phyloP scores from a whole-genome alignment of 1,140 invertebrate genomes.

The Cherax quadricarinatus region DNA sequence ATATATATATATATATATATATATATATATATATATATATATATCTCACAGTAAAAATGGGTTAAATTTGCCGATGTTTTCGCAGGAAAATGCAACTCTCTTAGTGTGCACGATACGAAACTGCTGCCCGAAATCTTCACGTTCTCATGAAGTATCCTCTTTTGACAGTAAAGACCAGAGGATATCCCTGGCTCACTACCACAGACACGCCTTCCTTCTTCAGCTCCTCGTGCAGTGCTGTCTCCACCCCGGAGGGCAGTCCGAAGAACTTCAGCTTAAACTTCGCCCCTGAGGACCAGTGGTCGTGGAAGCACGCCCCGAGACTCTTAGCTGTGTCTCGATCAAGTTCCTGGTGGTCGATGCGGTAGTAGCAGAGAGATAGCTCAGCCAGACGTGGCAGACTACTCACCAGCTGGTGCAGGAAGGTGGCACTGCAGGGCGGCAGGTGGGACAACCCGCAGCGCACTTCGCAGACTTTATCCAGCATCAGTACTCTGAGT shows the following conservation, averaged over 20 bases:
- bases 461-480: conserved; percentile 60
- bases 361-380: conserved; percentile 69
- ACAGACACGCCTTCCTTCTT: conserved; percentile 32
- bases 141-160: conserved; percentile 30
- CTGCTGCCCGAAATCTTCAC: conserved; percentile 63
- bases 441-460: conserved; percentile 15
- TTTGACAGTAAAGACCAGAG: conserved; percentile 46
- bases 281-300: conserved; percentile 59
- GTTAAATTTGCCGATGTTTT: neutral
- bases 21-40: too few relatives aligned
- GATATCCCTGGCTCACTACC: conserved; percentile 44
- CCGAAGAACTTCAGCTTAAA: conserved; percentile 67
- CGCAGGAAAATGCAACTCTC: neutral
- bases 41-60: neutral
- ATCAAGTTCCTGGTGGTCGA: conserved; percentile 54
- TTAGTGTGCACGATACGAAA: conserved; percentile 56
- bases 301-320: conserved; percentile 65
- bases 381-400: conserved; percentile 53
- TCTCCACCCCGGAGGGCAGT: conserved; percentile 45
- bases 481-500: conserved; percentile 43
- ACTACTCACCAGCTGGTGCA: conserved; percentile 67
- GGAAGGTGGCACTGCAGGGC: conserved; percentile 55
- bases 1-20: too few relatives aligned
- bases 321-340: conserved; percentile 41
- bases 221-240: conserved; percentile 40